Conservation (phyloP, 2,797 vertebrate species). For the Tauraco hartlaubi region DNA sequence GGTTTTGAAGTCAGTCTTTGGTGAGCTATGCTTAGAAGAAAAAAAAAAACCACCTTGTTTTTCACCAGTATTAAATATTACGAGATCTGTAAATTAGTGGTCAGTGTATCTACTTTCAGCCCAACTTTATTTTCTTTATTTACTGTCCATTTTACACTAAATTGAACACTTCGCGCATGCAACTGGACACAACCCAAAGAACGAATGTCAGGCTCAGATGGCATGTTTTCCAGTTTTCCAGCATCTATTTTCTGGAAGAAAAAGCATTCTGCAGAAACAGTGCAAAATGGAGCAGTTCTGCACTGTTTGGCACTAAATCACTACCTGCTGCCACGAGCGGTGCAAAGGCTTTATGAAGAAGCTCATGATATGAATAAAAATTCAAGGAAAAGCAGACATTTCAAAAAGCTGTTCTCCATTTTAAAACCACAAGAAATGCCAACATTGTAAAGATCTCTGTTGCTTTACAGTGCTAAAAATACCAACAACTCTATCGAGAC, state of each 20-base stretch:
- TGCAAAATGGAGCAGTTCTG: not conserved
- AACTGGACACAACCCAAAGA: not conserved
- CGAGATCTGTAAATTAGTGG: not conserved
- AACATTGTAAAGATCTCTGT: slow-evolving; percentile 27
- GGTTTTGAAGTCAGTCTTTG: not conserved
- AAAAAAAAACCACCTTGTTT: not conserved
- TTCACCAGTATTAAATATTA: not conserved
- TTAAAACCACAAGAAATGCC: slow-evolving; percentile 42
- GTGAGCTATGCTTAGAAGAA: not conserved
- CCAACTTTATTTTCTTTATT: not conserved
- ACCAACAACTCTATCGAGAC: not conserved
- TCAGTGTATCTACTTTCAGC: not conserved
- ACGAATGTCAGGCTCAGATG: not conserved
- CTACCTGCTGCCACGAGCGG: not conserved
- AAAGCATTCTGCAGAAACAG: not conserved
- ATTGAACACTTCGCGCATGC: not conserved
- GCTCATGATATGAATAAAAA: not conserved
- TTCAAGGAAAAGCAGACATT: not conserved
- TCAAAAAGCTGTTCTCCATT: slow-evolving; percentile 47
- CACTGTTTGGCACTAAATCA: not conserved
- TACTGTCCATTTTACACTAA: not conserved
- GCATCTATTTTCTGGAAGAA: not conserved
- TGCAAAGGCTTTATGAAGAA: not conserved
- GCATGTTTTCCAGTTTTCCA: slow-evolving; percentile 2
- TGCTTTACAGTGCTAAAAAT: slow-evolving; percentile 38